phyloP scores from a whole-genome alignment of 1,140 invertebrate species.

The Mercenaria mercenaria region DNA sequence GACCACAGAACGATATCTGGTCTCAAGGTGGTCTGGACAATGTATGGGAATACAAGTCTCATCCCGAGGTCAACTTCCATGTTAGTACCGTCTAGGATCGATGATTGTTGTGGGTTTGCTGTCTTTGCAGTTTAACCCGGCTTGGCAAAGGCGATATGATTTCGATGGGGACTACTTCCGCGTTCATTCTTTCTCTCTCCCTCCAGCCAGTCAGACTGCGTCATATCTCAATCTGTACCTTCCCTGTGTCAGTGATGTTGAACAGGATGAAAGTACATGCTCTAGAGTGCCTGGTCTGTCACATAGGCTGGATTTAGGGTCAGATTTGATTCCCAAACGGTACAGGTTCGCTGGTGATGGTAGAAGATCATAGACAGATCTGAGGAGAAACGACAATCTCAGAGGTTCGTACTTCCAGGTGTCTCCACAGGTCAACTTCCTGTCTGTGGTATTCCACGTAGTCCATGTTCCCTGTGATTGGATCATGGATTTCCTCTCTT shows the following conservation, averaged over 20 bases:
- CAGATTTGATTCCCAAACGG: constrained; percentile 23
- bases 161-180: neutral
- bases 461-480: constrained; percentile 56
- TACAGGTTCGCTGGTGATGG: constrained; percentile 42
- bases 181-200: constrained; percentile 21
- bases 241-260: neutral
- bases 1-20: constrained; percentile 29
- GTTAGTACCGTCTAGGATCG: constrained; percentile 16
- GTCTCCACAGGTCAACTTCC: constrained; percentile 51
- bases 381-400: constrained; percentile 45
- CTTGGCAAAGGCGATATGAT: neutral
- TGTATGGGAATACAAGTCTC: constrained; percentile 15
- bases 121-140: neutral
- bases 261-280: constrained; percentile 43
- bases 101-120: neutral
- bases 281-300: constrained; percentile 32
- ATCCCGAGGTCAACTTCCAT: constrained; percentile 34
- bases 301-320: constrained; percentile 33
- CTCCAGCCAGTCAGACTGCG: constrained; percentile 36
- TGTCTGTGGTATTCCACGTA: constrained; percentile 38
- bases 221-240: constrained; percentile 32
- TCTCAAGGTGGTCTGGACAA: constrained; percentile 24
- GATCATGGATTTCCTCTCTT: constrained; percentile 51
- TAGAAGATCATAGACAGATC: constrained; percentile 29
- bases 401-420: constrained; percentile 55